phyloP scores from a whole-genome alignment of 2,113 vertebrate species.

The Uropsilus gracilis region DNA sequence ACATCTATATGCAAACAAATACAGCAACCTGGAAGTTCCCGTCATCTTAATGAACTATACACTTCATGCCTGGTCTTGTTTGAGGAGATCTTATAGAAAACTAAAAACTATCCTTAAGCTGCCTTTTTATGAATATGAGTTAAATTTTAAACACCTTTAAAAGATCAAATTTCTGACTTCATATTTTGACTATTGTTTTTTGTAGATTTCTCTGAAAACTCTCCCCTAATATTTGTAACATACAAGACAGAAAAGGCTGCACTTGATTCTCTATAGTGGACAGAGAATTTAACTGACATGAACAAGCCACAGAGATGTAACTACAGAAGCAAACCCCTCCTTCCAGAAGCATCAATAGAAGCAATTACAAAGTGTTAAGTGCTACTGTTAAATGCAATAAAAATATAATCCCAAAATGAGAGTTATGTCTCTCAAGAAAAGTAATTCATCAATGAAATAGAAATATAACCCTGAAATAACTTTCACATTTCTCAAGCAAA shows the following conservation, averaged over 20 bases:
- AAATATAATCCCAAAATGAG: slow-evolving; percentile 59
- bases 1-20: no score
- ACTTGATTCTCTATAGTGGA: not conserved
- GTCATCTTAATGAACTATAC: not conserved
- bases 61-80: not conserved
- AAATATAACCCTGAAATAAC: slow-evolving; percentile 70
- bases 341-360: slow-evolving; percentile 22
- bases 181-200: slow-evolving; percentile 46
- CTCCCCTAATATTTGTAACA: not conserved
- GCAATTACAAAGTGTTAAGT: slow-evolving; percentile 44
- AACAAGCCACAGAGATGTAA: not conserved
- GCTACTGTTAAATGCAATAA: slow-evolving; percentile 28
- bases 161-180: not conserved
- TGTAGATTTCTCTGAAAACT: not conserved
- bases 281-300: slow-evolving; percentile 1
- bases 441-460: slow-evolving; percentile 54
- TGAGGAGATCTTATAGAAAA: not conserved
- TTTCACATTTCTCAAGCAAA: slow-evolving; percentile 54
- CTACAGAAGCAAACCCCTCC: not conserved
- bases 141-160: not conserved
- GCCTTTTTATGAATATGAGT: not conserved
- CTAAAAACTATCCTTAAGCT: not conserved
- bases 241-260: slow-evolving; percentile 24
- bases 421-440: slow-evolving; percentile 47
- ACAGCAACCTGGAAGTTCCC: no score